Evolutionary conservation across 2,113 vertebrate species (phyloP), one percentile per base, ranked within the genome.

Genomic region (Heterotis niloticus): DNA sequence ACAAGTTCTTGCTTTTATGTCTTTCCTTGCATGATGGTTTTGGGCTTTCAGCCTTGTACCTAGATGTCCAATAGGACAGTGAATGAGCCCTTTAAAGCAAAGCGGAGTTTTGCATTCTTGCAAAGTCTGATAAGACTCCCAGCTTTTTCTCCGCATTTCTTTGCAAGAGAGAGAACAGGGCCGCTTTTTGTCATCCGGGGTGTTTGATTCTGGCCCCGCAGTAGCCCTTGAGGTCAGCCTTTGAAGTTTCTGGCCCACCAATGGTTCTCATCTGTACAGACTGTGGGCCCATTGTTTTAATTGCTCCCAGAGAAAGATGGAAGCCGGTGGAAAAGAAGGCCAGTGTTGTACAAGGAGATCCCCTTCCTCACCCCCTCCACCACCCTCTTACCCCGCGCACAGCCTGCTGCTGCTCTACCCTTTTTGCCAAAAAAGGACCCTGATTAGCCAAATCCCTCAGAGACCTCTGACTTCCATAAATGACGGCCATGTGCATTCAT

Each of bases 271-370:
- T 87, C 81, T 88, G 84, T 84, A 14, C 14, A 34, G 75, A 82
- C 82, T 89, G 83, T 83, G 65, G 88, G 81, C 82, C 80, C 78
- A 66, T 71, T 75, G 75, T 83, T 87, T 88, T 89, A 90, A 91
- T 92, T 90, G 88, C 85, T 90, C 89, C 88, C 88, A 87, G 83
- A 89, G 88, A 91, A 88, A 89, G 84, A 83, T 62, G 16, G 62
- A 80, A 77, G 79, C 83, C 84, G 86, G 88, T 80, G 80, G 82
- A 74, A 87, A 82, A 79, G 85, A 78, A 85, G 20, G 44, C 60
- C 64, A 10, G 76, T 13, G 51, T 66, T 77, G 26, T n/a, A 62
- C 81, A 81, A 20, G n/a, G 64, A 52, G 62, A 72, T 16, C 56
- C 23, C 52, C 9, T 24, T 59, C 26, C 54, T 34, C 77, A 56